phyloP scores from a whole-genome alignment of 2,888 invertebrate species.

The Trachelus tabidus region DNA sequence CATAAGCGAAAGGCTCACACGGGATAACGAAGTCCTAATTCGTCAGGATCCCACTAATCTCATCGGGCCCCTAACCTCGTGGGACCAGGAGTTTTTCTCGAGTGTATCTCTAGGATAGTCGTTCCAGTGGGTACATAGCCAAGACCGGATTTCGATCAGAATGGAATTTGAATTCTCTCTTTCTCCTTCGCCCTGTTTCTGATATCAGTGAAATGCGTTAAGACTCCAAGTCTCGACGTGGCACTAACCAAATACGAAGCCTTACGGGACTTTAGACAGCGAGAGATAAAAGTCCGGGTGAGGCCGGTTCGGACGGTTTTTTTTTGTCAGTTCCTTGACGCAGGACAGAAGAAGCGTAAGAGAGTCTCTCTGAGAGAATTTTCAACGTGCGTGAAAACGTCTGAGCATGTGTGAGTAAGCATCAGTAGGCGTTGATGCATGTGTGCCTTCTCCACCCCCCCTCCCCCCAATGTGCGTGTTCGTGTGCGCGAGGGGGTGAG shows the following conservation, averaged over 20 bases:
- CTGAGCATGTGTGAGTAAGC: background rate
- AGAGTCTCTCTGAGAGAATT: background rate
- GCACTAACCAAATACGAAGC: background rate
- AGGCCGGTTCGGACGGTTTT: background rate
- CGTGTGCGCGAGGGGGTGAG: slow-evolving; percentile 5
- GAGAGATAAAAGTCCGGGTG: background rate
- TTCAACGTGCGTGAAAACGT: background rate
- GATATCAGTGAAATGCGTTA: background rate
- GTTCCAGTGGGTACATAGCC: background rate
- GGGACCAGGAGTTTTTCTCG: background rate
- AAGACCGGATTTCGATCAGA: background rate
- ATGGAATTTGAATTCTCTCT: background rate
- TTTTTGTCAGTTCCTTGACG: background rate
- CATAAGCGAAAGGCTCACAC: background rate
- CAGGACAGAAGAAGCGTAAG: background rate
- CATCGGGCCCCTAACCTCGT: background rate
- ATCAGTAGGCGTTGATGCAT: background rate
- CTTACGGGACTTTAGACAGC: background rate
- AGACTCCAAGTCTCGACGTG: background rate
- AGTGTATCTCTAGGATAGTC: background rate
- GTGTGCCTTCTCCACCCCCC: background rate
- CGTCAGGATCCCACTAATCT: background rate
- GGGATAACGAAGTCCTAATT: background rate
- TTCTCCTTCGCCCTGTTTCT: background rate
- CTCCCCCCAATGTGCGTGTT: too few relatives aligned